phyloP scores from a whole-genome alignment of 2,113 vertebrate genomes.

The Apteryx mantelli region DNA sequence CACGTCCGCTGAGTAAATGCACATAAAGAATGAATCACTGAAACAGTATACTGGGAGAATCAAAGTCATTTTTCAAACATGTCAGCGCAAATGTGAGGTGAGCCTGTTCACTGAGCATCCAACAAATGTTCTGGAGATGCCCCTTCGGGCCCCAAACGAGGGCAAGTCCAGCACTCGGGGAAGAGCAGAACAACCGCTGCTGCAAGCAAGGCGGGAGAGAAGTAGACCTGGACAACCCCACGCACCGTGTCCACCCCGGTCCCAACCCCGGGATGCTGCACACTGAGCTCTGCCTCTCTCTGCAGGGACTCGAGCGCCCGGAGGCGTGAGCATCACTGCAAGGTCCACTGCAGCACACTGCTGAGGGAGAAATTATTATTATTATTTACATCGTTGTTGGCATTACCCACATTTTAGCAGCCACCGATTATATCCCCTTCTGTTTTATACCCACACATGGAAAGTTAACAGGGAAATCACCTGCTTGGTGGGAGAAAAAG shows the following conservation, averaged over 20 bases:
- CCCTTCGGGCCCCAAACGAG: background rate
- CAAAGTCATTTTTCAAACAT: slow-evolving; percentile 75
- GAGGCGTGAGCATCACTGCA: fast-evolving
- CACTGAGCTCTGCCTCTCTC: background rate
- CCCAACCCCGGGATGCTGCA: too few relatives aligned
- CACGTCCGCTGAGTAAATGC: slow-evolving; percentile 70
- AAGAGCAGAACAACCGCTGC: background rate
- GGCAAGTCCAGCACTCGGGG: fast-evolving
- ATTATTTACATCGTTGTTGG: background rate
- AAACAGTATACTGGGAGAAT: slow-evolving; percentile 71
- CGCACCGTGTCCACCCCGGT: fast-evolving
- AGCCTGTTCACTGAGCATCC: slow-evolving; percentile 64
- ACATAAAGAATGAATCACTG: slow-evolving; percentile 79
- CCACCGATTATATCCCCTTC: fast-evolving
- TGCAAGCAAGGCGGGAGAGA: background rate
- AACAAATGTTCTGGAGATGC: slow-evolving; percentile 64
- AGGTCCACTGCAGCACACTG: background rate
- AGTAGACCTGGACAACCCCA: background rate
- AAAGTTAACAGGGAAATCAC: background rate
- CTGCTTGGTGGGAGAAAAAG: background rate
- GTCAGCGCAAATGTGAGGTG: slow-evolving; percentile 60
- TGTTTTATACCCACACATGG: background rate
- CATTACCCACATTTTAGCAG: background rate
- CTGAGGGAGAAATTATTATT: background rate
- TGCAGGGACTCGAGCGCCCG: fast-evolving